Evolutionary conservation across 2,113 vertebrate genomes (phyloP).

Genomic region (Cryptotis parvus): DNA sequence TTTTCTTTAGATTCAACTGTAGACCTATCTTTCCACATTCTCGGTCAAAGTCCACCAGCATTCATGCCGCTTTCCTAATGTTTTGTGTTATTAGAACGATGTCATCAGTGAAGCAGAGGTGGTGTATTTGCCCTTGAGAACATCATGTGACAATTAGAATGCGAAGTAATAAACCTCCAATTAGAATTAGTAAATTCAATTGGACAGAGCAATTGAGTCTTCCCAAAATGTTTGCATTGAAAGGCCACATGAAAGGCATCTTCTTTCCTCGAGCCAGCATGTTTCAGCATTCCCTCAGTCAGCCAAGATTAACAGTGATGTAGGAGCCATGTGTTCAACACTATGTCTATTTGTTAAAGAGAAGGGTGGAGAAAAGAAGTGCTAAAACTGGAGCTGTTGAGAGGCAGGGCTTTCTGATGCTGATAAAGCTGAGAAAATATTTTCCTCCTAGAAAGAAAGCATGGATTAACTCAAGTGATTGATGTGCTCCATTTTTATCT

Average conservation of each 20-base stretch:
- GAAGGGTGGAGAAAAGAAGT: constrained; percentile 10
- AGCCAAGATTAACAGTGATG: constrained; percentile 77
- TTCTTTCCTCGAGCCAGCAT: constrained; percentile 60
- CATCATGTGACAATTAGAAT: too few species aligned
- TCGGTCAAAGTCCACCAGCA: too few species aligned
- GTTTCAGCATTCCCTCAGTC: constrained; percentile 73
- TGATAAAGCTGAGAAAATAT: constrained; percentile 63
- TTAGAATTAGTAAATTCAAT: not conserved
- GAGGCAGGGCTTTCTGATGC: constrained; percentile 44
- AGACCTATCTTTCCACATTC: too few species aligned
- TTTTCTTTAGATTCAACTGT: too few species aligned
- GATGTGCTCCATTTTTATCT: constrained; percentile 50
- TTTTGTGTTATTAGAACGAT: too few species aligned
- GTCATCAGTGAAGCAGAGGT: too few species aligned
- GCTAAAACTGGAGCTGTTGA: constrained; percentile 40
- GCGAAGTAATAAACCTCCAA: too few species aligned
- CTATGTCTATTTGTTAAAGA: constrained; percentile 78
- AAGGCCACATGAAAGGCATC: constrained; percentile 72
- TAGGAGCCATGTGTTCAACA: constrained; percentile 75
- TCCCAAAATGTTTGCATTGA: constrained; percentile 55
- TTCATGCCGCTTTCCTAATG: too few species aligned
- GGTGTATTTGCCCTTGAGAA: too few species aligned
- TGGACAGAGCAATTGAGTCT: constrained; percentile 53
- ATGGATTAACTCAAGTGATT: constrained; percentile 73
- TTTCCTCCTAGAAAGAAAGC: constrained; percentile 45